Base-by-base conservation (phyloP, 2,888 invertebrate species). In the Kuschelorhynchus macadamiae region DNA sequence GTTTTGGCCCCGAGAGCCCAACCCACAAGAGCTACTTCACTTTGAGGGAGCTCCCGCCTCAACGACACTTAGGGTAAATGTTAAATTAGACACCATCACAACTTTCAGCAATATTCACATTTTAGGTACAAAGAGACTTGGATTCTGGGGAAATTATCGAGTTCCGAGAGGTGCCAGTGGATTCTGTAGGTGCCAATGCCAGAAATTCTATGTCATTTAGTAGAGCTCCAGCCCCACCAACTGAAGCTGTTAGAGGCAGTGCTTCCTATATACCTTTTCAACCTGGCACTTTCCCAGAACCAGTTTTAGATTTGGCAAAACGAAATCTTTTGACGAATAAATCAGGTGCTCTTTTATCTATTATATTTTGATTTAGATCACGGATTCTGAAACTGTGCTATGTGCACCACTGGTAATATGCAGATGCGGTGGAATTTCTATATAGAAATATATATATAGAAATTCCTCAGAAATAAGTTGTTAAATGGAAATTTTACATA, bases 201-300 rank as follows among this genome's bases (percentile, higher is more conserved):
- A 88, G 87, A 77, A 94, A 92, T 82, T 93, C 93, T 2, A 87
- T 92, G 81, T 95, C 95, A 0, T 89, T 96, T 86, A 88, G 88
- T 33, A 86, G 96, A 74, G 90, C 92, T 17, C 95, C 95, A 0
- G 88, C 91, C 39, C 89, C 92, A 7, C 88, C 91, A 1, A 85
- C 86, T 41, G 88, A 92, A 77, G 88, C 91, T 49, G 88, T 92
- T 0, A 86, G 90, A 75, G 96, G 96, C 12, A 91, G 90, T 55
- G 88, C 91, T 0, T 91, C 90, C 66, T 94, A 93, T 80, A 91
- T 90, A 79, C 95, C 95, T 0, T 97, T 97, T 81, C 90, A 94
- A 87, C 96, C 96, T 0, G 96, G 94, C 47, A 93, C 94, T 1
- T 92, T 94, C 80, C 85, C 86, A 17, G 83, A 85, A 69, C 85